Conservation (phyloP, 2,797 vertebrate species). For the Calcarius lapponicus region DNA sequence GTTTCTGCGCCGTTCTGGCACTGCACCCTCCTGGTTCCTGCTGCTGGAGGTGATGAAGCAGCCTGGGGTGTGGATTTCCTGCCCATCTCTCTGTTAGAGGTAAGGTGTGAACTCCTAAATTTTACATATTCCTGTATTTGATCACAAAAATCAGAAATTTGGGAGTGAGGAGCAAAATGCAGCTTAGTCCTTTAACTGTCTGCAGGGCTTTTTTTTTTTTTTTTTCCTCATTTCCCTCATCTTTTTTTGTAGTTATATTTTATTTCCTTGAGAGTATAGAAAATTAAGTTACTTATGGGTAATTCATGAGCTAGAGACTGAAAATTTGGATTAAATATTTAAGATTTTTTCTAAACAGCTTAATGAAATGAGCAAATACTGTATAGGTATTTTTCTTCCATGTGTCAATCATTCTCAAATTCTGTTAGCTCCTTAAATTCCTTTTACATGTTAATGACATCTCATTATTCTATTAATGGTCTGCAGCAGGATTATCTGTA, state of each 20-base stretch:
- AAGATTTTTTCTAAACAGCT: slow-evolving; percentile 20
- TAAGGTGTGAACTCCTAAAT: not conserved
- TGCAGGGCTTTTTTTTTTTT: not conserved
- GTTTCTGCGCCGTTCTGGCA: not conserved
- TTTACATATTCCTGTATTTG: fast-evolving
- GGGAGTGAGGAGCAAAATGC: not conserved
- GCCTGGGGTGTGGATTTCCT: not conserved
- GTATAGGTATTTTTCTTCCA: not conserved
- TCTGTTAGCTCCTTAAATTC: not conserved
- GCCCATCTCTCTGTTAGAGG: not conserved
- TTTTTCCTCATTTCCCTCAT: not conserved
- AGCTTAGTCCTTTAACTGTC: not conserved
- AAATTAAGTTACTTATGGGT: slow-evolving; percentile 4
- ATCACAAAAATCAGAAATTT: not conserved
- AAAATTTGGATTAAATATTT: slow-evolving; percentile 39
- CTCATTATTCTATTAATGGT: slow-evolving; percentile 47
- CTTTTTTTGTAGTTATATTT: not conserved
- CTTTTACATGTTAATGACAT: not conserved
- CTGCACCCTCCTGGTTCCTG: fast-evolving
- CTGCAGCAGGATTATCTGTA: slow-evolving; percentile 28
- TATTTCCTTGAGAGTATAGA: not conserved
- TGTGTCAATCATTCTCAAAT: not conserved
- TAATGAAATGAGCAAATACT: slow-evolving; percentile 34
- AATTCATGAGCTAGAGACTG: slow-evolving; percentile 11
- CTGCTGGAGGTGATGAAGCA: not conserved